Conservation (phyloP, 2,113 vertebrate genomes). For the Platysteira castanea region DNA sequence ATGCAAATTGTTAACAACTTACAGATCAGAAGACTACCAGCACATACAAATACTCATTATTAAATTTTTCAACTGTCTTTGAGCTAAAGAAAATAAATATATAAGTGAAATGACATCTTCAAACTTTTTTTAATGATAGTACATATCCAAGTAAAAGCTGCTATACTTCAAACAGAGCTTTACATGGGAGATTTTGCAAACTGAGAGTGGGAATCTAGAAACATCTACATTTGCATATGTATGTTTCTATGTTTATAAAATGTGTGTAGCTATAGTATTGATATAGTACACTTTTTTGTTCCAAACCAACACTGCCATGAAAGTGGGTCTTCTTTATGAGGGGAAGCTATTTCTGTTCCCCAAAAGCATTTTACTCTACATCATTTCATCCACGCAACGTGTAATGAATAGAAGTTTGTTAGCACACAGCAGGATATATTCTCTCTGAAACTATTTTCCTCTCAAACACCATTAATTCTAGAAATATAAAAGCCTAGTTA, state of each 20-base stretch:
- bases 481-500: background rate
- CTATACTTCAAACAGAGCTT: background rate
- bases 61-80: background rate
- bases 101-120: background rate
- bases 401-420: background rate
- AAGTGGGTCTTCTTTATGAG: background rate
- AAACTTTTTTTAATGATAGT: background rate
- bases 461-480: background rate
- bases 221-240: background rate
- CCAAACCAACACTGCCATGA: background rate
- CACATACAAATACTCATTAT: background rate
- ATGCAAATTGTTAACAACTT: background rate
- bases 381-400: background rate
- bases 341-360: background rate
- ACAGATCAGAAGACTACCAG: background rate
- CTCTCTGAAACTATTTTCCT: background rate
- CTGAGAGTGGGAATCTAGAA: background rate
- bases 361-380: background rate
- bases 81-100: background rate
- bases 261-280: background rate
- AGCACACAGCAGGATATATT: background rate
- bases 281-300: background rate
- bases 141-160: background rate
- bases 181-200: background rate
- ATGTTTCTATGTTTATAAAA: background rate